Evolutionary conservation across 2,888 invertebrate genomes (phyloP).

Genomic region (Lycocerus yunnanus): DNA sequence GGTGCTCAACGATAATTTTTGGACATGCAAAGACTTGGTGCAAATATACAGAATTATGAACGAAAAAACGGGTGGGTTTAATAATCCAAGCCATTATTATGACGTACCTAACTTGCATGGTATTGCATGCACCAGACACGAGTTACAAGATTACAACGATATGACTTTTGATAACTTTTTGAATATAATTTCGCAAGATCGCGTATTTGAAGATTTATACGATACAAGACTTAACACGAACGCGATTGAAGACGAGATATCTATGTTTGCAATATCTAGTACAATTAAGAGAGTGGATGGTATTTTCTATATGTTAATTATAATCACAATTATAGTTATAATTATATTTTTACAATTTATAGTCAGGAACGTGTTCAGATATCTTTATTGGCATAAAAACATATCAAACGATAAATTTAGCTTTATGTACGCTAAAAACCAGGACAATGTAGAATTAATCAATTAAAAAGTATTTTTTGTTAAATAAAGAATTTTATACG

Average conservation of each 20-base stretch:
- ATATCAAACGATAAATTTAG: constrained; percentile 5
- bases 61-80: constrained; percentile 12
- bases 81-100: constrained; percentile 4
- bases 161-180: constrained; percentile 20
- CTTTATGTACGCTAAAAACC: constrained; percentile 6
- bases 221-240: constrained; percentile 2
- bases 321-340: constrained; percentile 5
- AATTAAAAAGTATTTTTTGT: not conserved
- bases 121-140: constrained; percentile 19
- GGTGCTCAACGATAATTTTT: constrained; percentile 19
- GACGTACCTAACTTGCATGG: constrained; percentile 25
- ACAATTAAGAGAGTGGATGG: not conserved
- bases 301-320: constrained; percentile 6
- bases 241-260: not conserved
- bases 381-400: constrained; percentile 4
- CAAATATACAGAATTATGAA: constrained; percentile 22
- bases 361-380: not conserved
- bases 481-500: not conserved
- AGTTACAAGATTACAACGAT: constrained; percentile 9
- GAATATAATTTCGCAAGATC: constrained; percentile 18
- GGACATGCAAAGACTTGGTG: constrained; percentile 14
- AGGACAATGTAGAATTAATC: constrained; percentile 6
- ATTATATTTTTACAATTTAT: constrained; percentile 4
- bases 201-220: constrained; percentile 18
- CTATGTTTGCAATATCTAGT: not conserved